Conservation (phyloP, 1,140 invertebrate species). For the Macrobrachium rosenbergii region DNA sequence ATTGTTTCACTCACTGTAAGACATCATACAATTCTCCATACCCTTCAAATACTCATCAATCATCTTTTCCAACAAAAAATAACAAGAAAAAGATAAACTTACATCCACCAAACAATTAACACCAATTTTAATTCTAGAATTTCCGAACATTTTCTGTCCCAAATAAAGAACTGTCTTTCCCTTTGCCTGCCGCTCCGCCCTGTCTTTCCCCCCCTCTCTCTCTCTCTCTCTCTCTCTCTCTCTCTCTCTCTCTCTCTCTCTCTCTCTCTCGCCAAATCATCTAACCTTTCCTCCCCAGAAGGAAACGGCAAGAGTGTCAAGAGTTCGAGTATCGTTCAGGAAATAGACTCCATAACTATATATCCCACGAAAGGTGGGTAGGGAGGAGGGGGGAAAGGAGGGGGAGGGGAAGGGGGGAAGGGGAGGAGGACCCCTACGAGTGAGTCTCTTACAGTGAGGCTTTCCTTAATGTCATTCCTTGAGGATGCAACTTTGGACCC, state of each 20-base stretch:
- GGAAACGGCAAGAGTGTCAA: background rate
- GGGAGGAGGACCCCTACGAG: too few species aligned
- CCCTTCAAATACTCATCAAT: too few species aligned
- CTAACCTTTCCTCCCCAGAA: too few species aligned
- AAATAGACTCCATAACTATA: constrained; percentile 29
- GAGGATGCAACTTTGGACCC: constrained; percentile 55
- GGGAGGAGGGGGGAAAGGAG: too few species aligned
- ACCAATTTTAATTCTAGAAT: background rate
- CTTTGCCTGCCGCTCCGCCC: background rate
- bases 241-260: background rate
- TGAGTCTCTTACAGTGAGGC: constrained; percentile 30
- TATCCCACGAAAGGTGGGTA: constrained; percentile 32
- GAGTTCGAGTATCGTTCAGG: background rate
- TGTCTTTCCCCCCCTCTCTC: background rate
- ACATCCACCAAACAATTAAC: background rate
- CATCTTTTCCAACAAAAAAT: too few species aligned
- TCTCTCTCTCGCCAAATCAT: too few species aligned
- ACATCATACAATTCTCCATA: too few species aligned
- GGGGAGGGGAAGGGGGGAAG: too few species aligned
- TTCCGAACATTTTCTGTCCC: too few species aligned
- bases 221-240: background rate
- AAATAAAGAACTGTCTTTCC: background rate
- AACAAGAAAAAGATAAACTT: too few species aligned
- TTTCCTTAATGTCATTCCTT: constrained; percentile 55
- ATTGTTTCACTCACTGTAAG: too few species aligned